These are phyloP conservation scores for Cotesia congregata DNA, from an alignment of 2,888 invertebrate genomes.

Conservation along the genomic window DNA sequence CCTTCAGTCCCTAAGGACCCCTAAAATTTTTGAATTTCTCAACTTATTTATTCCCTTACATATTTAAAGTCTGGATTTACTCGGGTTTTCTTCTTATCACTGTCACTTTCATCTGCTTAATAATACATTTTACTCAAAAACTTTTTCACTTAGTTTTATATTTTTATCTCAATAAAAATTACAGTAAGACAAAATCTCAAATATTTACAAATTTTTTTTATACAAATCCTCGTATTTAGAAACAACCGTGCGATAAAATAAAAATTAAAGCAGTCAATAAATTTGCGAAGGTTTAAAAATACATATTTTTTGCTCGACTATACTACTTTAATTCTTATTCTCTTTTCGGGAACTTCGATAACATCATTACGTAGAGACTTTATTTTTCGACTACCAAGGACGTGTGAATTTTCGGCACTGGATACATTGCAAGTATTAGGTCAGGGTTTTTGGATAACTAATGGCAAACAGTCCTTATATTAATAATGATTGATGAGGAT, in stretches of 20 bases:
- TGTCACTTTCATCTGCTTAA: not conserved
- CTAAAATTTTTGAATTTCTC: not conserved
- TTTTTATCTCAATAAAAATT: not conserved
- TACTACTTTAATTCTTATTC: not conserved
- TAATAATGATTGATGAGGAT: not conserved
- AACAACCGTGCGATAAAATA: not conserved
- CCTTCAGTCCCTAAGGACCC: not conserved
- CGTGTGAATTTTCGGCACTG: constrained; percentile 50
- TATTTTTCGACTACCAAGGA: constrained; percentile 48
- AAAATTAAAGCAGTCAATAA: not conserved
- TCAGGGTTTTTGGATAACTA: constrained; percentile 45
- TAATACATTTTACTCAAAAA: not conserved
- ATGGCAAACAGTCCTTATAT: not conserved
- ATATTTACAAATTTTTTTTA: not conserved
- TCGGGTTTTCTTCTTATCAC: not conserved
- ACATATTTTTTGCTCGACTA: not conserved
- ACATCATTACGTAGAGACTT: constrained; percentile 24
- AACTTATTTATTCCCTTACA: not conserved
- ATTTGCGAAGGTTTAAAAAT: constrained; percentile 11
- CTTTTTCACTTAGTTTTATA: not conserved
- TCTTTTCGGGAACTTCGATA: constrained; percentile 9
- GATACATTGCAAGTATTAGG: constrained; percentile 48
- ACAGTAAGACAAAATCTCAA: not conserved
- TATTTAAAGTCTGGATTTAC: not conserved
- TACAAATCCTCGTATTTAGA: not conserved